Base-by-base conservation (phyloP, 1,140 invertebrate genomes). In the Heliothis virescens region DNA sequence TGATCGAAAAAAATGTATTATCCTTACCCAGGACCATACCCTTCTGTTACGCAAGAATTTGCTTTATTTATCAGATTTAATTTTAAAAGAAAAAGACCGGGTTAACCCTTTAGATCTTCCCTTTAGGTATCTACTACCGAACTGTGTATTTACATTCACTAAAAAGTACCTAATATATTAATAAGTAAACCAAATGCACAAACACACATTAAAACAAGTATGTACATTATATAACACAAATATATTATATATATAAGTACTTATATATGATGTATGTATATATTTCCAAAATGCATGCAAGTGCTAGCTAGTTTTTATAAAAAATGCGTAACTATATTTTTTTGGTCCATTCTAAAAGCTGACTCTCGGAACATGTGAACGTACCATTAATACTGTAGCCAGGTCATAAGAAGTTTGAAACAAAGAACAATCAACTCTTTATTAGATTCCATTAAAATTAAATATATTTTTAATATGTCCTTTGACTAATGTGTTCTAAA, bases 321-420 rank as follows among this genome's bases (percentile, higher is more conserved):
- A 69, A 69, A 69, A 52, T 69, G 65, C 65, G 48, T 26, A 52
- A 11, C 34, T 67, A 67, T 69, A 52, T 52, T 15, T 52, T n/a
- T 69, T 50, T 69, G 3, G 21, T 26, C 72, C 16, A 48, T 48
- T 41, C 50, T 47, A 78, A 71, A 79, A 50, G 47, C 59, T 60
- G 48, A 69, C 65, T 52, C 11, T 69, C 11, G 48, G 48, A 69
- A n/a, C 62, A 47, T 62, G 15, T 69, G 21, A 69, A 69, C 65
- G 13, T 69, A 69, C 65, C 65, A 69, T 69, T n/a, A 26, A 69
- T 52, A 69, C 65, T 69, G 65, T 69, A 69, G 65, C 65, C 65
- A 69, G 65, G 65, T 48, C 55, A 80, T 79, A 16, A 79, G 13
- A 62, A 34, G 34, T 47, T 55, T 73, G 53, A 79, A 71, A 47